phyloP scores from a whole-genome alignment of 2,797 vertebrate species.

The Sebastes reedi region DNA sequence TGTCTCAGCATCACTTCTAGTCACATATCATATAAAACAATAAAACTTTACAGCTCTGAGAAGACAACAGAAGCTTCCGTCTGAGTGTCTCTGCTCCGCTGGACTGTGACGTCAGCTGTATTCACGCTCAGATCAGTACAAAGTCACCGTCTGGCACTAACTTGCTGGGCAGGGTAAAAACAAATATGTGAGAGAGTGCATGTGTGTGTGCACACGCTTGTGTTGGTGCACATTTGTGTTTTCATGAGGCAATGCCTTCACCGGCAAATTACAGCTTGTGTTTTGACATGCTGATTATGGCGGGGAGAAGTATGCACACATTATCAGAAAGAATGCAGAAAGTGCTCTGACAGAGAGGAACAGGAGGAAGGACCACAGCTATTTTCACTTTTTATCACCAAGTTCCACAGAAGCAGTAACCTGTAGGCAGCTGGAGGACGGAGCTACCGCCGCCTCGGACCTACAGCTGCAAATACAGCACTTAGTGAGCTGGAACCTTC shows the following conservation, averaged over 20 bases:
- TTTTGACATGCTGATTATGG: conserved; percentile 64
- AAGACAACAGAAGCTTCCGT: conserved; percentile 1
- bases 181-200: neutral
- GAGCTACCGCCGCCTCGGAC: neutral
- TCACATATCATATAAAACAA: neutral
- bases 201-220: neutral
- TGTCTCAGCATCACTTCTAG: neutral
- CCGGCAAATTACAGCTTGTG: conserved; percentile 56
- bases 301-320: conserved; percentile 43
- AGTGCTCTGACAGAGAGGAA: conserved; percentile 22
- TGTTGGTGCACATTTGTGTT: conserved; percentile 6
- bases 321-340: conserved; percentile 56
- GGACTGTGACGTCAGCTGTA: conserved; percentile 3
- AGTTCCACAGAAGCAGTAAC: neutral
- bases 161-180: neutral
- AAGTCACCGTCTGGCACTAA: conserved; percentile 6
- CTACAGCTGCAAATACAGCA: neutral
- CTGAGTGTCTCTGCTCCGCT: neutral
- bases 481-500: neutral
- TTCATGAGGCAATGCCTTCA: conserved; percentile 47
- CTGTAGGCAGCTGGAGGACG: neutral
- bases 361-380: conserved; percentile 17
- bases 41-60: neutral
- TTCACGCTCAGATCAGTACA: conserved; percentile 13
- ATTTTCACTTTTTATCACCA: conserved; percentile 24